phyloP scores from a whole-genome alignment of 2,888 invertebrate genomes.

The Eupithecia tripunctaria region DNA sequence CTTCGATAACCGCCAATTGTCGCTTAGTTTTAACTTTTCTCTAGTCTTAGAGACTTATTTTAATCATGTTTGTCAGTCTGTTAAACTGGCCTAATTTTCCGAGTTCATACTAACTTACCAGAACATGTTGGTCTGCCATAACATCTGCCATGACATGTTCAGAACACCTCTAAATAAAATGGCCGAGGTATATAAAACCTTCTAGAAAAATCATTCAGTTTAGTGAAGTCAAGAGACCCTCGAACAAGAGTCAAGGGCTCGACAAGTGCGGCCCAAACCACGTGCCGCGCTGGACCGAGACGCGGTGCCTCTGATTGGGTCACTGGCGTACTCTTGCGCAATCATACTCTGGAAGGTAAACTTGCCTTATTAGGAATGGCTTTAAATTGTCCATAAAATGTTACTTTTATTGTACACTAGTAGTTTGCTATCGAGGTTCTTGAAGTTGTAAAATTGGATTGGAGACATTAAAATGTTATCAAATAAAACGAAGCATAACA shows the following conservation, averaged over 20 bases:
- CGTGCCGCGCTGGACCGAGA: conserved; percentile 77
- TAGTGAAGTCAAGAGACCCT: not conserved
- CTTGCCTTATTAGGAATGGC: conserved; percentile 29
- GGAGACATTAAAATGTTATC: not conserved
- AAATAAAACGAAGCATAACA: not conserved
- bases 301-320: conserved; percentile 52
- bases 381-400: conserved; percentile 30
- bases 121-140: not conserved
- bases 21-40: too few species aligned
- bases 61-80: not conserved
- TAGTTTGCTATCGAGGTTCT: conserved; percentile 8
- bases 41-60: not conserved
- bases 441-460: conserved; percentile 1
- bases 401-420: conserved; percentile 14
- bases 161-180: not conserved
- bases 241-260: conserved; percentile 8
- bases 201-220: not conserved
- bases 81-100: not conserved
- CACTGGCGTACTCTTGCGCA: conserved; percentile 24
- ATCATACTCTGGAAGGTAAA: conserved; percentile 19
- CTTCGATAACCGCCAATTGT: not conserved
- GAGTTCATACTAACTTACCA: not conserved
- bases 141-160: too few species aligned
- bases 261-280: conserved; percentile 48
- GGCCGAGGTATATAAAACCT: not conserved